These are phyloP conservation scores for Dendrocincla tyrannina DNA, from an alignment of 2,797 vertebrate species.

Conservation along the genomic window DNA sequence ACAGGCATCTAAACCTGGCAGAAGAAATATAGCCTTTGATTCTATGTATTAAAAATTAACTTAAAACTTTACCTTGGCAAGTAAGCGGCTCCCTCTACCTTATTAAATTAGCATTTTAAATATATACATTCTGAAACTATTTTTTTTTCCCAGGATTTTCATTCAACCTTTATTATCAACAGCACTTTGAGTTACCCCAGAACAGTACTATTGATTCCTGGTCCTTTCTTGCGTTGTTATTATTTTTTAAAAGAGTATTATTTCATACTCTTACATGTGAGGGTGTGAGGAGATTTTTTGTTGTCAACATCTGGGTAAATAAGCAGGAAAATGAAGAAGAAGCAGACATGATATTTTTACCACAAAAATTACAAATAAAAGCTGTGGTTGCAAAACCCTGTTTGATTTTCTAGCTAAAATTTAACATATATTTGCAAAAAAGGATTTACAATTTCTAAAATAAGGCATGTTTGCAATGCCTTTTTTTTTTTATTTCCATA, in stretches of 20 bases:
- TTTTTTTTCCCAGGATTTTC: not conserved
- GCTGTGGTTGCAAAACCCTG: not conserved
- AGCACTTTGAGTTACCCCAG: not conserved
- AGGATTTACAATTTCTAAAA: not conserved
- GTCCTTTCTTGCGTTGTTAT: not conserved
- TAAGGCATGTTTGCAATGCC: not conserved
- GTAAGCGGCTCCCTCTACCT: not conserved
- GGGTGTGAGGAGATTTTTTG: not conserved
- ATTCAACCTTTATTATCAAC: not conserved
- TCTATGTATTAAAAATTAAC: not conserved
- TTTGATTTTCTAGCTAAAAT: not conserved
- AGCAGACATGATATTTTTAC: not conserved
- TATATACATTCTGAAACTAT: not conserved
- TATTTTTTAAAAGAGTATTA: not conserved
- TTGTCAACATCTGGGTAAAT: not conserved
- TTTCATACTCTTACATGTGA: not conserved
- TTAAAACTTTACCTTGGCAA: not conserved
- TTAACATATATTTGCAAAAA: not conserved
- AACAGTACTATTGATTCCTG: not conserved
- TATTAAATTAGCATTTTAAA: not conserved
- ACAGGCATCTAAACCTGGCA: not conserved
- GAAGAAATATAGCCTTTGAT: not conserved
- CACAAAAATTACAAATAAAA: conserved; percentile 2
- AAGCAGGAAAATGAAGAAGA: not conserved
- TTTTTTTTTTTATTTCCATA: not conserved